Base-by-base conservation (phyloP, 2,113 vertebrate genomes). In the Isichthys henryi region DNA sequence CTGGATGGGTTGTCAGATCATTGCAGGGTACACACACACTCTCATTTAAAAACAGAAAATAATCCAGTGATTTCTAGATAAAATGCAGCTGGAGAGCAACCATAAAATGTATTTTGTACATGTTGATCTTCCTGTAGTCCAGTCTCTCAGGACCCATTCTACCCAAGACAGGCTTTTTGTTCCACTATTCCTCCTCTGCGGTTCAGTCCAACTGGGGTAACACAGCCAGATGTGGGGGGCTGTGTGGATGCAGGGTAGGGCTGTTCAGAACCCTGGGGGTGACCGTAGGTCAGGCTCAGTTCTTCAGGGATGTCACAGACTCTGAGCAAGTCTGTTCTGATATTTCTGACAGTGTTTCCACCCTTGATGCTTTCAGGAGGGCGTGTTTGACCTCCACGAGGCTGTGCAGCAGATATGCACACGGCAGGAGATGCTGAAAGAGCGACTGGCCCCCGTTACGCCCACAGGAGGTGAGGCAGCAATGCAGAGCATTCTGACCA, bases 361-460 rank as follows among this genome's bases (percentile, higher is more conserved):
- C 39, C 21, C 58, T 48, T 85, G 88, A 91, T 49, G 35, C 70
- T 89, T 89, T 50, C 91, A 97, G 97, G 97, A 97, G 86, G 96
- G 95, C 5, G 97, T 96, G 92, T 94, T 97, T 89, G 97, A 97
- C 93, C 96, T 97, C 90, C 97, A 97, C 91, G 97, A 97, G 90
- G 93, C 97, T 0, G 93, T 97, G 86, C 96, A 96, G 88, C 93
- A 95, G 0, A 95, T 97, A 70, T 96, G 96, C 90, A 97, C 97
- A 92, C 96, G 93, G 15, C 92, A 96, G 90, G 96, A 97, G 90
- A 91, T 89, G 13, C 89, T 94, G 85, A 95, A 95, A 94, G 94
- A 96, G 89, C 95, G 96, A n/a, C 93, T 96, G 84, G 92, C 94
- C 86, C 91, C 95, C 89, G 95, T 96, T 87, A 96, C 96, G 92